Percentiles rank a stretch among this genome's conserved stretches.
Conservation (phyloP, 2,888 invertebrate species). For the Deilephila elpenor region DNA sequence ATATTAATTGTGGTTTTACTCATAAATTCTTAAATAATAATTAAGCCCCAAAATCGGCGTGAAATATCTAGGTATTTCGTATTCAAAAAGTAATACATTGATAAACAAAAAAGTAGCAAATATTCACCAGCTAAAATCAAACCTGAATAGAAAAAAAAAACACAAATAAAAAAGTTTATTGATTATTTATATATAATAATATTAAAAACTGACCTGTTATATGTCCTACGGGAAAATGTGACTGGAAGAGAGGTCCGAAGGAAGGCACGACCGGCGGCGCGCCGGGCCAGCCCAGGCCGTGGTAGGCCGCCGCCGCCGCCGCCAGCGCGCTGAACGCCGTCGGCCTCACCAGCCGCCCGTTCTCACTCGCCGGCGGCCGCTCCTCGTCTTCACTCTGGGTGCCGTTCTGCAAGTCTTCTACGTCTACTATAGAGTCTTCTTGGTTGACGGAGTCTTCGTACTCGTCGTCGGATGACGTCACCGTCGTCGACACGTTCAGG, state of each 20-base stretch:
- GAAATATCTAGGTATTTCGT: too few relatives aligned
- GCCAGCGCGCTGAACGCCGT: conserved; percentile 89
- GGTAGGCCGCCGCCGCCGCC: conserved; percentile 89
- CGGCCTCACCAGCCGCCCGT: conserved; percentile 86
- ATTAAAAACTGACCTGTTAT: conserved; percentile 68
- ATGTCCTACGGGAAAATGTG: conserved; percentile 84
- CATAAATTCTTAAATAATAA: too few relatives aligned
- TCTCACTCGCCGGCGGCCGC: conserved; percentile 62
- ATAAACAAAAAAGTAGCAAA: background rate
- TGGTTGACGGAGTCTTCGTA: conserved; percentile 89
- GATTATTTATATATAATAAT: too few relatives aligned
- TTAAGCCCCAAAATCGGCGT: too few relatives aligned
- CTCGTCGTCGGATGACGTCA: conserved; percentile 85
- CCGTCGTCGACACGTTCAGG: conserved; percentile 76
- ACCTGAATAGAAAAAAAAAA: background rate
- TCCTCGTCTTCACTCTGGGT: conserved; percentile 78
- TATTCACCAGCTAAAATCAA: background rate
- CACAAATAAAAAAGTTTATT: too few relatives aligned
- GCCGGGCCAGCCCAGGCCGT: conserved; percentile 86
- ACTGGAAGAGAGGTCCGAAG: conserved; percentile 88
- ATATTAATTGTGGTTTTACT: too few relatives aligned
- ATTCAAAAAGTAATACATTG: too few relatives aligned
- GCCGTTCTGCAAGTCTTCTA: conserved; percentile 89
- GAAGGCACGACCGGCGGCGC: conserved; percentile 84
- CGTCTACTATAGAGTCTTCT: conserved; percentile 89